Percentiles rank a stretch among this genome's conserved stretches.
Evolutionary conservation across 2,888 invertebrate genomes (phyloP).

Genomic region (Lochmaea crataegi): DNA sequence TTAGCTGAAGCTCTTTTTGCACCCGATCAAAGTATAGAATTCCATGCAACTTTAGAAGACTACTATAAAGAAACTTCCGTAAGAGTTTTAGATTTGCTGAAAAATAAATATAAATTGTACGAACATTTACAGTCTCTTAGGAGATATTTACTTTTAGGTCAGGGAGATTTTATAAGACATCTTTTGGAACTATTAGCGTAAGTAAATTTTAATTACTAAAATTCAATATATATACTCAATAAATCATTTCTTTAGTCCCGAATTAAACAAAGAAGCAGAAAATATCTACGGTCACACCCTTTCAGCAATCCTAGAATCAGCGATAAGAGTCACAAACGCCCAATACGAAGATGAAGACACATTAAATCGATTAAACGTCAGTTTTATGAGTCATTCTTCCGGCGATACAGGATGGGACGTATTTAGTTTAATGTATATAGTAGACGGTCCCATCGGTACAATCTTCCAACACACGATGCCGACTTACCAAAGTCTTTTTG

Average conservation of each 20-base stretch:
- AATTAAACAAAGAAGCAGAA: slow-evolving; percentile 87
- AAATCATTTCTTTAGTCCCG: slow-evolving; percentile 71
- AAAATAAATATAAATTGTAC: slow-evolving; percentile 87
- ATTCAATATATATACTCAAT: too few species aligned
- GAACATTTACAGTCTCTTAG: slow-evolving; percentile 93
- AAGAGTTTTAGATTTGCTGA: slow-evolving; percentile 86
- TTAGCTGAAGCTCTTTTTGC: slow-evolving; percentile 74
- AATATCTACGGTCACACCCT: slow-evolving; percentile 90
- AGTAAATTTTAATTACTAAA: slow-evolving; percentile 56
- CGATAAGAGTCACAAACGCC: slow-evolving; percentile 91
- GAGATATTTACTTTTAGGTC: slow-evolving; percentile 90
- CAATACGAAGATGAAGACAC: slow-evolving; percentile 94
- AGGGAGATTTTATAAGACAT: slow-evolving; percentile 96
- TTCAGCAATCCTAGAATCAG: slow-evolving; percentile 84
- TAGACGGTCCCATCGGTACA: slow-evolving; percentile 89
- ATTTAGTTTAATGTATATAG: slow-evolving; percentile 87
- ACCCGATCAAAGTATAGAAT: slow-evolving; percentile 77
- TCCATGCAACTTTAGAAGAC: slow-evolving; percentile 82
- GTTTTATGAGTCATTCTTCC: slow-evolving; percentile 63
- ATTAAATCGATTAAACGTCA: slow-evolving; percentile 86
- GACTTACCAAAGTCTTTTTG: slow-evolving; percentile 85
- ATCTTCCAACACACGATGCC: slow-evolving; percentile 81
- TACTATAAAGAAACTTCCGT: slow-evolving; percentile 90
- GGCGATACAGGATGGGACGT: slow-evolving; percentile 86
- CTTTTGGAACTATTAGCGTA: slow-evolving; percentile 92